Base-by-base conservation (phyloP, 2,797 vertebrate genomes). In the Gambusia yucatana region DNA sequence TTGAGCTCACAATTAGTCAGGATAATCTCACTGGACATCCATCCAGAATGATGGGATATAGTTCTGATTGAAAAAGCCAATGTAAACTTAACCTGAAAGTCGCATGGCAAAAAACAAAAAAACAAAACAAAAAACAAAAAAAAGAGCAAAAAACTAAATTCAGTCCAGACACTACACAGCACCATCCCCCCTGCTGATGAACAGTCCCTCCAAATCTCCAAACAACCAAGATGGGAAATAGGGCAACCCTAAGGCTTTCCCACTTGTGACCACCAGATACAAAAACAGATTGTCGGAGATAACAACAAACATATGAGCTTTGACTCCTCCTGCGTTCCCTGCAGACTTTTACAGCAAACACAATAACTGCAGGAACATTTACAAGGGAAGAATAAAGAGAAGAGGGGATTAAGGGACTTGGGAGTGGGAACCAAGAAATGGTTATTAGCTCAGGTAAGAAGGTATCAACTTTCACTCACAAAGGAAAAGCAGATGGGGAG, bases 231-330 rank as follows among this genome's bases (percentile, higher is more conserved):
- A 59, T 82, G 86, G 89, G 94, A 92, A 94, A 89, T 85, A 87
- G 79, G 84, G 72, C 72, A 86, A 84, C 39, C 52, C 72, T 73
- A 39, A 82, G 83, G 81, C 59, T 47, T 79, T 79, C 57, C 65
- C 14, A 44, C 80, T 73, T 86, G 72, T 59, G 84, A 92, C 77
- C 55, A 82, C 90, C 78, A 88, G 13, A 84, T 77, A 72, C 78
- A 84, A 88, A 90, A 89, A 82, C 81, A 81, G 61, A 87, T 78
- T 84, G 77, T 74, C 75, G 76, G 86, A 28, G 20, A 79, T 93
- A 93, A 95, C 86, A 91, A 84, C 88, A 93, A 95, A 93, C 93
- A 95, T 77, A 89, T 93, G 90, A 88, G 84, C 75, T 77, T 57
- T 47, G 77, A 81, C 73, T 84, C 78, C 67, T 84, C 72, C 78